These are phyloP conservation scores for Hormaphis cornu DNA, from an alignment of 1,140 invertebrate species.

Conservation along the genomic window DNA sequence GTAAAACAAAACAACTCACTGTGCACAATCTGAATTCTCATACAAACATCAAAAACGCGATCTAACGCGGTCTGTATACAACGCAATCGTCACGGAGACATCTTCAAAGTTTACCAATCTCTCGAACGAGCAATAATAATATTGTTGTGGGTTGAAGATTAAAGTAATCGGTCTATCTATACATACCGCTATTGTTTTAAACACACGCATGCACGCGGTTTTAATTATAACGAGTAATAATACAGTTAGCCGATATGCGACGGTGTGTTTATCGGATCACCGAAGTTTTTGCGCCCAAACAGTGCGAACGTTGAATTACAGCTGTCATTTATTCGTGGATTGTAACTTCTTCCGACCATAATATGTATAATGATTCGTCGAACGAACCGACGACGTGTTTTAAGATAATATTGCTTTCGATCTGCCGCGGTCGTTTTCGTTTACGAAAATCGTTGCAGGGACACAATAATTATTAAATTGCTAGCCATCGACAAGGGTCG, in stretches of 20 bases:
- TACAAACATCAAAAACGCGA: too few species aligned
- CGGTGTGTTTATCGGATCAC: neutral
- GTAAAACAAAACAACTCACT: too few species aligned
- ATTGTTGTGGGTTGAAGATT: neutral
- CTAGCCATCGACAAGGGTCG: neutral
- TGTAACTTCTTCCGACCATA: too few species aligned
- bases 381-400: neutral
- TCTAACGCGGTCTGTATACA: too few species aligned
- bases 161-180: neutral
- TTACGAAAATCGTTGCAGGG: neutral
- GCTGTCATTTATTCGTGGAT: too few species aligned
- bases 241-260: neutral
- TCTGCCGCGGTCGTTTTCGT: neutral
- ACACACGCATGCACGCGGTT: neutral
- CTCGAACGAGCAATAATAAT: too few species aligned
- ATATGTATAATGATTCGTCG: too few species aligned
- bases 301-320: neutral
- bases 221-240: constrained; percentile 8
- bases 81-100: neutral
- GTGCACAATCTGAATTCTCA: too few species aligned
- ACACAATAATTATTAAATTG: neutral
- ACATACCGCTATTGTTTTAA: neutral
- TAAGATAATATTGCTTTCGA: neutral
- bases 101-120: neutral
- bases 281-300: neutral